These are phyloP conservation scores for Sicus ferrugineus DNA, from an alignment of 2,888 invertebrate species.

Conservation along the genomic window DNA sequence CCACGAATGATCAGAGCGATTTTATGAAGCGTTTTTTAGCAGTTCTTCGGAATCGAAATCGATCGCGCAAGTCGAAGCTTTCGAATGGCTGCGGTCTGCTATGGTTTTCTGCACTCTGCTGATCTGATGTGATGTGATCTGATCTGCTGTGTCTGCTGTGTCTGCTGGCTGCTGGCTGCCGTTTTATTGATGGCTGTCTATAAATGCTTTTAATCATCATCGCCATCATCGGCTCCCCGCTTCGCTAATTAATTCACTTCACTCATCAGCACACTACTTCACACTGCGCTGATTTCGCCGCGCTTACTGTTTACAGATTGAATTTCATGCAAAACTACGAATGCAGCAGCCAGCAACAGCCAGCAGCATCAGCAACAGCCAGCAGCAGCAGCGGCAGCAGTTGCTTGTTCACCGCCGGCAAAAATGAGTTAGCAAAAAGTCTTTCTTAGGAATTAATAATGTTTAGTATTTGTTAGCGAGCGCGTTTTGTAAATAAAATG, in stretches of 20 bases:
- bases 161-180: slow-evolving; percentile 3
- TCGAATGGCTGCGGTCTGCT: slow-evolving; percentile 1
- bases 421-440: no score
- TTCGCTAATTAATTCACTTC: slow-evolving; percentile 11
- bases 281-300: background rate
- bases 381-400: no score
- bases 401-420: no score
- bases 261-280: background rate
- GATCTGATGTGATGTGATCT: background rate
- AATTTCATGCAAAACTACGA: slow-evolving; percentile 41
- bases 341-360: no score
- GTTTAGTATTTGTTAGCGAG: no score
- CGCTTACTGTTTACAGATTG: slow-evolving; percentile 37
- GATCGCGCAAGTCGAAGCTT: background rate
- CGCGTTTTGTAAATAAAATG: no score
- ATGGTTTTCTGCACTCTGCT: background rate
- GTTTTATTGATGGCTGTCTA: slow-evolving; percentile 36
- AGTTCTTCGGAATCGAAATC: slow-evolving; percentile 28
- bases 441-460: no score
- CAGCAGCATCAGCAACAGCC: no score
- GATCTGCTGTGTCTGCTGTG: background rate
- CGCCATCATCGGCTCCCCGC: background rate
- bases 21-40: slow-evolving; percentile 5
- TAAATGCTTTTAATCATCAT: slow-evolving; percentile 17
- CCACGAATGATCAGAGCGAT: slow-evolving; percentile 22